phyloP scores from a whole-genome alignment of 2,888 invertebrate species.

The Cabera pusaria region DNA sequence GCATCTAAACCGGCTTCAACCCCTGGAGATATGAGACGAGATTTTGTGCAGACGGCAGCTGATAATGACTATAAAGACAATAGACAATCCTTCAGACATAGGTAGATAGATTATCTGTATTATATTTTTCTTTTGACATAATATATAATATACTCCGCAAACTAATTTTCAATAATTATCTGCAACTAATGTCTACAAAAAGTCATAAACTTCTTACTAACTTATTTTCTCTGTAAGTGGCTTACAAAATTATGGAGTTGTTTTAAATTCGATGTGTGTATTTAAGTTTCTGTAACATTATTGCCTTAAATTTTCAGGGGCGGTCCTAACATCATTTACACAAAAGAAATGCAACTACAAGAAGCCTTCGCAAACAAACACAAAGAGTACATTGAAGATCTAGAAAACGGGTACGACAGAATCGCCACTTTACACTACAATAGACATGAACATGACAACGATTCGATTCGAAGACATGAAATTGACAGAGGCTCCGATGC shows the following conservation, averaged over 20 bases:
- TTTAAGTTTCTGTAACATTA: no score
- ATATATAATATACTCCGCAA: no score
- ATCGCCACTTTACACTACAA: constrained; percentile 76
- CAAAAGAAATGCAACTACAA: constrained; percentile 81
- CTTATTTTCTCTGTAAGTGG: no score
- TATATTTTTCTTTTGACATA: no score
- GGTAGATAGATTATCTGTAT: no score
- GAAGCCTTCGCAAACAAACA: constrained; percentile 76
- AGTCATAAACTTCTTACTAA: no score
- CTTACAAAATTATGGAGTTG: no score
- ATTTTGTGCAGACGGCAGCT: constrained; percentile 72
- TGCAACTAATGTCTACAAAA: no score
- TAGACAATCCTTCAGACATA: constrained; percentile 66
- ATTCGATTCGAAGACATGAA: constrained; percentile 90
- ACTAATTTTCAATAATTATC: no score
- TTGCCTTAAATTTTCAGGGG: constrained; percentile 73
- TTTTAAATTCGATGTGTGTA: no score
- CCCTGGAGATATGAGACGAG: constrained; percentile 72
- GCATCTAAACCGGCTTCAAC: constrained; percentile 76
- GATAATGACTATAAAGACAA: constrained; percentile 75
- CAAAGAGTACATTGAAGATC: constrained; percentile 83
- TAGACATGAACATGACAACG: constrained; percentile 85
- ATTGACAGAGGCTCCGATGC: constrained; percentile 89
- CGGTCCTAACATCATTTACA: constrained; percentile 81
- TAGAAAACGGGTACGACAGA: constrained; percentile 82